Percentiles rank a stretch among this genome's conserved stretches.
Evolutionary conservation across 2,113 vertebrate genomes (phyloP).

Genomic region (Rana temporaria): DNA sequence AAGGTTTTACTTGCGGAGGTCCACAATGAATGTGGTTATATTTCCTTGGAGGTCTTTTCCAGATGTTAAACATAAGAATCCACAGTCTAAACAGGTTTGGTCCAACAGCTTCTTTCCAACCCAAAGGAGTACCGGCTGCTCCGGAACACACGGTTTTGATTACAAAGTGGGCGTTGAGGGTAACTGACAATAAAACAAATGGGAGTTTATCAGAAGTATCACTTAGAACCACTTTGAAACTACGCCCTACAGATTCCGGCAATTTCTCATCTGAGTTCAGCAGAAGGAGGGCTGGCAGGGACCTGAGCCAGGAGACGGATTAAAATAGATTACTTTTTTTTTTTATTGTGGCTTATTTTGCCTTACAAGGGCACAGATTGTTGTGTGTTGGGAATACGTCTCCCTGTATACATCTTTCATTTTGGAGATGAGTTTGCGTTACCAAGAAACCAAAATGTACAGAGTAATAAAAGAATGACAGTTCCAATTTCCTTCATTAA

Average conservation of each 20-base stretch:
- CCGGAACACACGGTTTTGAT: background rate
- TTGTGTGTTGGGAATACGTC: background rate
- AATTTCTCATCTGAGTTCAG: background rate
- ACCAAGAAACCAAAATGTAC: too few species aligned
- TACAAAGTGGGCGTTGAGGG: background rate
- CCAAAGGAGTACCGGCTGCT: background rate
- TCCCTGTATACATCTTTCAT: background rate
- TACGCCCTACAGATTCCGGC: background rate
- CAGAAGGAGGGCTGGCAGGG: background rate
- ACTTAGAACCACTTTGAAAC: too few species aligned
- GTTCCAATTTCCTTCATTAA: too few species aligned
- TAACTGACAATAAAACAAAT: background rate
- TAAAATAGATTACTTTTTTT: background rate
- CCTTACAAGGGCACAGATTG: background rate
- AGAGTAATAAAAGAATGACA: too few species aligned
- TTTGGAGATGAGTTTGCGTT: too few species aligned
- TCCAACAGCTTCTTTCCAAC: too few species aligned
- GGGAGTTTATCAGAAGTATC: background rate
- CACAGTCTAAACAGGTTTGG: too few species aligned
- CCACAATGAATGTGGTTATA: too few species aligned
- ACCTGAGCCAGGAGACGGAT: background rate
- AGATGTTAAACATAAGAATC: too few species aligned
- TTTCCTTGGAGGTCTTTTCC: too few species aligned
- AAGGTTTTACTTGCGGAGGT: too few species aligned
- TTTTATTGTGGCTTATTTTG: background rate